Evolutionary conservation across 2,888 invertebrate species (phyloP).

Genomic region (Aphodius granarius): DNA sequence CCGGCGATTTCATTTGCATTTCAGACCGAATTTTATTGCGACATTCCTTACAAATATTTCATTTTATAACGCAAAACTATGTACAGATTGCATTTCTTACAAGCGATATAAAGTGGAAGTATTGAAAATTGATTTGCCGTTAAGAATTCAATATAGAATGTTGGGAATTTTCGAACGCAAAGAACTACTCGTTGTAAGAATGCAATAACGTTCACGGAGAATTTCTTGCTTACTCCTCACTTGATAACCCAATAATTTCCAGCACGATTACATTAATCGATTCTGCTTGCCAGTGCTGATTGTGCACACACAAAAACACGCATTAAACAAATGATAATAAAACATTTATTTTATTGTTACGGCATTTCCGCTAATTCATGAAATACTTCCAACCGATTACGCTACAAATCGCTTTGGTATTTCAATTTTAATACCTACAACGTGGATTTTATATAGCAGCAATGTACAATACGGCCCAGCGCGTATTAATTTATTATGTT

Average conservation of each 20-base stretch:
- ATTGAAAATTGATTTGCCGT: neutral
- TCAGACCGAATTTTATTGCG: conserved; percentile 5
- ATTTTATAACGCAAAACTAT: neutral
- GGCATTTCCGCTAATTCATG: neutral
- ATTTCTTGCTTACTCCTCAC: neutral
- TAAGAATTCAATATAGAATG: neutral
- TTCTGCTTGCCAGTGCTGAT: neutral
- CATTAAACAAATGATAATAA: neutral
- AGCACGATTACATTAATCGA: neutral
- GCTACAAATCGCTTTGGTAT: neutral
- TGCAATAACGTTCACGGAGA: neutral
- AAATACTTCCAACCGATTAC: neutral
- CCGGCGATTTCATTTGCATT: conserved; percentile 14
- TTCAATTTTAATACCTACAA: neutral
- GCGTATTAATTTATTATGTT: neutral
- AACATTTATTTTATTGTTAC: neutral
- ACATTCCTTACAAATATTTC: neutral
- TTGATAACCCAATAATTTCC: neutral
- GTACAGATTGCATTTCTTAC: neutral
- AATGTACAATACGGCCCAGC: neutral
- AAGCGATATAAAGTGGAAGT: neutral
- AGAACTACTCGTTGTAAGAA: neutral
- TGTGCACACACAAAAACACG: neutral
- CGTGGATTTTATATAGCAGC: neutral
- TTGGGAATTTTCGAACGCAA: neutral